phyloP scores from a whole-genome alignment of 1,140 invertebrate genomes.

The Limonius californicus region DNA sequence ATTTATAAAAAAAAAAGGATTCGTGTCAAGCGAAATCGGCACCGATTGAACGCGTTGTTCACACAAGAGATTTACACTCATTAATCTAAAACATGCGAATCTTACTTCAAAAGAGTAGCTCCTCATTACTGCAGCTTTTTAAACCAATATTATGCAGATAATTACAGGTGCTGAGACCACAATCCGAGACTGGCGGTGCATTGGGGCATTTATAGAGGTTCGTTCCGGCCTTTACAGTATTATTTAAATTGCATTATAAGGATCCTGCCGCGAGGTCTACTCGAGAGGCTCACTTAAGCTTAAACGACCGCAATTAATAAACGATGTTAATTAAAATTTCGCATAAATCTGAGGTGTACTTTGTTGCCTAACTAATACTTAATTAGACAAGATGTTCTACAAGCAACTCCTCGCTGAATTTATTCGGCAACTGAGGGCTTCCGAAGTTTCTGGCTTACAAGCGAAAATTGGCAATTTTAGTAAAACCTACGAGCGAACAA shows the following conservation, averaged over 20 bases:
- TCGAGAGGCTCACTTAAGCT: not conserved
- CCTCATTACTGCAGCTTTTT: not conserved
- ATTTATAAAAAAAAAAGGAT: too few species aligned
- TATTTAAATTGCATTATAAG: not conserved
- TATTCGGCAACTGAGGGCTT: not conserved
- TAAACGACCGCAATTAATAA: not conserved
- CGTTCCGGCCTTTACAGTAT: not conserved
- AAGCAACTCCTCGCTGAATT: not conserved
- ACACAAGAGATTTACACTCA: too few species aligned
- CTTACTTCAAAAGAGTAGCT: not conserved
- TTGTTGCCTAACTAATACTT: not conserved
- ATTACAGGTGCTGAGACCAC: not conserved
- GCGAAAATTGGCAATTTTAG: too few species aligned
- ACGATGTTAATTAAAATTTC: slow-evolving; percentile 1
- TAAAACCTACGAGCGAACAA: too few species aligned
- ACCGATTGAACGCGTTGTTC: too few species aligned
- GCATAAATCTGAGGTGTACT: not conserved
- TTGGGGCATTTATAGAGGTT: not conserved
- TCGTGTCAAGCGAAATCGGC: too few species aligned
- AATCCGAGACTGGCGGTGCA: not conserved
- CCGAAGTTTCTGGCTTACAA: not conserved
- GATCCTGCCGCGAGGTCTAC: not conserved
- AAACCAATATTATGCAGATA: not conserved
- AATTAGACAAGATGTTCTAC: not conserved
- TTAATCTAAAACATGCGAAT: too few species aligned